These are phyloP conservation scores for Virgularia gustaviana DNA, from an alignment of 92 coral and sea anemone species.

Conservation along the genomic window DNA sequence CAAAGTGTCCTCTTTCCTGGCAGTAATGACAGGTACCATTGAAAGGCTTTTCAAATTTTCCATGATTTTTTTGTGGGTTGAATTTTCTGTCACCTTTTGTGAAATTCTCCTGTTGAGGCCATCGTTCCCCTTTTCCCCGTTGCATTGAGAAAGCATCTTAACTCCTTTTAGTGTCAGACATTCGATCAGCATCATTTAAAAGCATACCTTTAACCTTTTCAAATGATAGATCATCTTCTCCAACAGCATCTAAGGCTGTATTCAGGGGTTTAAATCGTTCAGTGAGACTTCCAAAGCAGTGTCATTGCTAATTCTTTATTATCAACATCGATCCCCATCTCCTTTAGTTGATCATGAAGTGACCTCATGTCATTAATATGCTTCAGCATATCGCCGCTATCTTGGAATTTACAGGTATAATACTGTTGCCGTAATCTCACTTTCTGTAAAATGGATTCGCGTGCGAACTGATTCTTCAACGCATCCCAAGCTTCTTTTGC, in stretches of 20 bases:
- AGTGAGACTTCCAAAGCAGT: background rate
- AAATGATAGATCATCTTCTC: background rate
- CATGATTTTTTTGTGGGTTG: too few relatives aligned
- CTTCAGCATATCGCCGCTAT: background rate
- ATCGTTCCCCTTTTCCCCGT: too few relatives aligned
- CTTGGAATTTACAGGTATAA: background rate
- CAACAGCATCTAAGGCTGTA: background rate
- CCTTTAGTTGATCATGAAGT: too few relatives aligned
- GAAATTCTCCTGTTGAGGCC: too few relatives aligned
- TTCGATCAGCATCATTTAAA: conserved; percentile 39
- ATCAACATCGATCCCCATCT: too few relatives aligned
- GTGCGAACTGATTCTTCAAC: too few relatives aligned
- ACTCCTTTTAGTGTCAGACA: conserved; percentile 5
- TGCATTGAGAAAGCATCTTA: conserved; percentile 7
- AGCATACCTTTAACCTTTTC: conserved; percentile 34
- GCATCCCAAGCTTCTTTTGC: background rate
- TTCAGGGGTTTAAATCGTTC: background rate
- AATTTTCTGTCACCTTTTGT: too few relatives aligned
- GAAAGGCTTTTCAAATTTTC: background rate
- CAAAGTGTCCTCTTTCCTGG: conserved; percentile 2
- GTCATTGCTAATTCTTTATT: too few relatives aligned
- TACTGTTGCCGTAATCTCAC: background rate
- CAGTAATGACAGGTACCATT: background rate
- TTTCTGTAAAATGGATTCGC: background rate
- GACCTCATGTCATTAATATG: background rate